Evolutionary conservation across 2,113 vertebrate species (phyloP).

Genomic region (Saccopteryx bilineata): DNA sequence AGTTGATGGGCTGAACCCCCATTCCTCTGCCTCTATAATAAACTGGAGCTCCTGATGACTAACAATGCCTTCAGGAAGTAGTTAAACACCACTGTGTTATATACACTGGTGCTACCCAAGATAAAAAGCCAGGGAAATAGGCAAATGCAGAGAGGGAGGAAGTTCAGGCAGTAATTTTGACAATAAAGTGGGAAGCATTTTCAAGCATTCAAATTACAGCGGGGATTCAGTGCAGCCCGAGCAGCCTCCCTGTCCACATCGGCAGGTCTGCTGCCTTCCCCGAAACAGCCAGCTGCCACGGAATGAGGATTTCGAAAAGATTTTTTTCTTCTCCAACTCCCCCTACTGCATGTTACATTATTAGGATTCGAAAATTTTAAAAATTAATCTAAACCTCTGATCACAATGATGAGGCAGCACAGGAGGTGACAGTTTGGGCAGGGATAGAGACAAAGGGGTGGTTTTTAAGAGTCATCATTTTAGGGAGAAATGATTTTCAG

Average conservation of each 20-base stretch:
- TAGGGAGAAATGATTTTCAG: background rate
- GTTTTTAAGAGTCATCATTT: background rate
- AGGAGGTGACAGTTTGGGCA: background rate
- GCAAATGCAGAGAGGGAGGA: slow-evolving; percentile 54
- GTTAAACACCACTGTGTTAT: slow-evolving; percentile 52
- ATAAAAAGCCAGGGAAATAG: slow-evolving; percentile 62
- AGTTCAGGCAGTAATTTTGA: slow-evolving; percentile 51
- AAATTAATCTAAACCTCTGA: slow-evolving; percentile 28
- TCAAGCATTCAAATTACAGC: slow-evolving; percentile 21
- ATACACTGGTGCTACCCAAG: background rate
- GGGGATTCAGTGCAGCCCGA: background rate
- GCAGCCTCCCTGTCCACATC: background rate
- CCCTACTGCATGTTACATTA: background rate
- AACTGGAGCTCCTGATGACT: background rate
- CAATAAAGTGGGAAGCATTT: slow-evolving; percentile 56
- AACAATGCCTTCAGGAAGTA: slow-evolving; percentile 38
- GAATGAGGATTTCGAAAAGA: slow-evolving; percentile 7
- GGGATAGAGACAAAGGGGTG: background rate
- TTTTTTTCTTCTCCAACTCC: background rate
- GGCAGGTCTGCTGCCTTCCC: background rate
- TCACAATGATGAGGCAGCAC: background rate
- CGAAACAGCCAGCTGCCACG: background rate
- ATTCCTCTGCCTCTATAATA: background rate
- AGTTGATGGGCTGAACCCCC: background rate
- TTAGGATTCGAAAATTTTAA: background rate